Conservation (phyloP, 1,140 invertebrate genomes). For the Drosophila obscura region DNA sequence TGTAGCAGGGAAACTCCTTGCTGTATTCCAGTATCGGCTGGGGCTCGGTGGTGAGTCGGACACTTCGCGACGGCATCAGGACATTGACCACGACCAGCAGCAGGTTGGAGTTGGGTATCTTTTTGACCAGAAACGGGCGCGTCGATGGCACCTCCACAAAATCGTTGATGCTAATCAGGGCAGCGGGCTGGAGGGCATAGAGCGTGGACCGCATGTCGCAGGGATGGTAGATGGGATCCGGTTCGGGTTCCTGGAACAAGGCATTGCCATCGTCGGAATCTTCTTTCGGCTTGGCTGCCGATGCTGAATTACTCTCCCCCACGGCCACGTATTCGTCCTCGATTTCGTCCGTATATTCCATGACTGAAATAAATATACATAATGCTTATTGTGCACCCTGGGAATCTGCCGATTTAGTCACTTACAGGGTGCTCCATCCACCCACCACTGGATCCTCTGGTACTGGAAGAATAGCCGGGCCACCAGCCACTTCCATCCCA, state of each 20-base stretch:
- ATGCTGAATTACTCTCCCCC: slow-evolving; percentile 71
- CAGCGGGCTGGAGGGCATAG: slow-evolving; percentile 88
- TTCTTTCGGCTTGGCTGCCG: slow-evolving; percentile 66
- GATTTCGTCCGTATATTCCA: slow-evolving; percentile 75
- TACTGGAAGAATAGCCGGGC: slow-evolving; percentile 71
- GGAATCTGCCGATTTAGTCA: not conserved
- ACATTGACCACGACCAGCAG: slow-evolving; percentile 88
- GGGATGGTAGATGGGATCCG: slow-evolving; percentile 83
- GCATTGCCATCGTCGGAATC: slow-evolving; percentile 83
- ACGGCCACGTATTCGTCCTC: slow-evolving; percentile 73
- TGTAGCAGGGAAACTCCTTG: slow-evolving; percentile 88
- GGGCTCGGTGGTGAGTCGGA: slow-evolving; percentile 78
- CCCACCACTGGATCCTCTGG: slow-evolving; percentile 75
- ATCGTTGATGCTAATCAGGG: slow-evolving; percentile 85
- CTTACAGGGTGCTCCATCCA: slow-evolving; percentile 82
- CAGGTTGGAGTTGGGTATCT: slow-evolving; percentile 91
- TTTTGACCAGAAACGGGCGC: slow-evolving; percentile 88
- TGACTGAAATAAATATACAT: slow-evolving; percentile 36
- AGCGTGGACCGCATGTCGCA: slow-evolving; percentile 88
- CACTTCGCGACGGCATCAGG: slow-evolving; percentile 74
- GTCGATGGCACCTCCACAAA: slow-evolving; percentile 75
- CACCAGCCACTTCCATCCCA: slow-evolving; percentile 74
- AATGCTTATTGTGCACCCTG: not conserved
- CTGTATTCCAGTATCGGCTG: slow-evolving; percentile 84
- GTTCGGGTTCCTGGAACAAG: slow-evolving; percentile 70